Base-by-base conservation (phyloP, 2,888 invertebrate genomes). In the Iselma pallidipennis region DNA sequence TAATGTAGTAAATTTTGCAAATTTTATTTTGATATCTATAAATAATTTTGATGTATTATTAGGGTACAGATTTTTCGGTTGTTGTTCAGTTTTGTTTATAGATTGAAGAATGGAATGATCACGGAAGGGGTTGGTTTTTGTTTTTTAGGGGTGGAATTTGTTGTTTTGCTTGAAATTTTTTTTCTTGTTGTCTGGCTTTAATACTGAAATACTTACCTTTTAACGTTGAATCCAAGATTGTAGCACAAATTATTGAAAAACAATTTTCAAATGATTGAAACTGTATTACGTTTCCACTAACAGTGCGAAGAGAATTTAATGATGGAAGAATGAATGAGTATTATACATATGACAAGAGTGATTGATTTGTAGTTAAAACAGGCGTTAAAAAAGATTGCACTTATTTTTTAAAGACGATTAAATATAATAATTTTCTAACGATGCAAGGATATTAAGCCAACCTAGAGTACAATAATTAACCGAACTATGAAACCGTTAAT, bases 401-500 rank as follows among this genome's bases (percentile, higher is more conserved):
- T 78, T 78, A 77, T 76, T 75, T 78, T n/a, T 75, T 71, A 75
- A 78, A 75, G 74, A 76, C 69, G 73, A 74, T 75, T 74, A 72
- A 76, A 76, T 73, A 75, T 78, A 75, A 74, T 74, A 75, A 77
- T 75, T 75, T 60, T 75, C 76, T 77, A 80, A 79, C 76, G 76
- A 79, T 78, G 77, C 76, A 78, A 75, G 75, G 71, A 73, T 78
- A 78, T 78, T 74, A 77, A 80, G 80, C 80, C 79, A 81, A 80
- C 78, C 78, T 77, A 81, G 75, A 73, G 74, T 80, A 81, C 76
- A 76, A 78, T 74, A 78, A 79, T 68, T 63, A 78, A 79, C 78
- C 76, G 75, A 80, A 78, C 75, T 75, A 75, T 73, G 74, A 75
- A 74, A 78, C 77, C 72, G 73, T 76, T 75, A 80, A 78, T 75